Evolutionary conservation across 2,888 invertebrate species (phyloP).

Genomic region (Charanyca ferruginea): DNA sequence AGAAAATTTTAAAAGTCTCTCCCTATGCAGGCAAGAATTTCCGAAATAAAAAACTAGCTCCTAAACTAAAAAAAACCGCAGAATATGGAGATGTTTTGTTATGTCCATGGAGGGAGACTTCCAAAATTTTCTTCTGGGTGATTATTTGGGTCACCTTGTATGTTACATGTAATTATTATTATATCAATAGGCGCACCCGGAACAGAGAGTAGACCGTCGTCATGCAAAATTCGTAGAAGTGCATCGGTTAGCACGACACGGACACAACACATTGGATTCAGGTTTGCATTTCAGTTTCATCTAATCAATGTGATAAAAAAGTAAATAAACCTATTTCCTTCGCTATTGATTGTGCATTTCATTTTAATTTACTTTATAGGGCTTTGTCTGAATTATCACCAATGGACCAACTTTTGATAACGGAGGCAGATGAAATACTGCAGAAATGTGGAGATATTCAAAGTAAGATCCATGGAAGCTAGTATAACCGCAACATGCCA

Average conservation of each 20-base stretch:
- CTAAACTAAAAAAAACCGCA: too few species aligned
- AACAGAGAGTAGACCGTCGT: background rate
- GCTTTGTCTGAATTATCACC: slow-evolving; percentile 75
- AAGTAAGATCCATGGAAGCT: slow-evolving; percentile 66
- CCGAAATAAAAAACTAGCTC: too few species aligned
- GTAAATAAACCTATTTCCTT: too few species aligned
- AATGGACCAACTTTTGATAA: slow-evolving; percentile 79
- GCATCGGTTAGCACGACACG: slow-evolving; percentile 83
- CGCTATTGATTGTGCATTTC: background rate
- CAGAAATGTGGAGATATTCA: slow-evolving; percentile 83
- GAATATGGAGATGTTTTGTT: too few species aligned
- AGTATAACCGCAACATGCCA: background rate
- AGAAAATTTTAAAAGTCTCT: too few species aligned
- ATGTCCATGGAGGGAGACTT: too few species aligned
- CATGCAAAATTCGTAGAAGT: slow-evolving; percentile 65
- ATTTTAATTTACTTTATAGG: slow-evolving; percentile 62
- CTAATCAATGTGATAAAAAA: too few species aligned
- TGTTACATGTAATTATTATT: background rate
- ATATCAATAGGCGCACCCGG: background rate
- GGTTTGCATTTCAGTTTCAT: slow-evolving; percentile 62
- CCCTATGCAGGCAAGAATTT: too few species aligned
- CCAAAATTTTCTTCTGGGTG: too few species aligned
- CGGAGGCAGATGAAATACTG: slow-evolving; percentile 86
- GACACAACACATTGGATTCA: slow-evolving; percentile 80
- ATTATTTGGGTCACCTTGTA: too few species aligned